These are phyloP conservation scores for Drosophila oshimai DNA, from an alignment of 1,140 invertebrate genomes.

Conservation along the genomic window DNA sequence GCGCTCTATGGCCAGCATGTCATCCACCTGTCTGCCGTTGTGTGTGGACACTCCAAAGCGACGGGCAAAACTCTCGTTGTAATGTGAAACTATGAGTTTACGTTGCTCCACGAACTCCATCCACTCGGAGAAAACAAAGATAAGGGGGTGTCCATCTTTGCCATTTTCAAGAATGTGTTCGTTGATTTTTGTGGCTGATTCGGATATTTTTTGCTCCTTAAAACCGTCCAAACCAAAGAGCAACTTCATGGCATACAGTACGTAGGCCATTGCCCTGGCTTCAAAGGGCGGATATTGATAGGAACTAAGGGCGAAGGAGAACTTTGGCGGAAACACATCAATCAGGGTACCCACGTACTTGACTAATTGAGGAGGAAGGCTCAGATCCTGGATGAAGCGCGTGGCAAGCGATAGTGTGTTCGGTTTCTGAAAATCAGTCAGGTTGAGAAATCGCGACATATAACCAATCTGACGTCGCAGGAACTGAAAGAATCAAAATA, in stretches of 20 bases:
- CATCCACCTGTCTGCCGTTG: conserved; percentile 35
- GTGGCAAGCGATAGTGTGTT: conserved; percentile 83
- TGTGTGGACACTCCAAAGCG: conserved; percentile 44
- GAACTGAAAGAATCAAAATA: conserved; percentile 7
- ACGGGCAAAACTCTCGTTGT: conserved; percentile 84
- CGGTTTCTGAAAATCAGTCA: conserved; percentile 80
- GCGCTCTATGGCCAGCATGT: conserved; percentile 45
- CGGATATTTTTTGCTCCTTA: conserved; percentile 85
- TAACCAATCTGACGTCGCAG: conserved; percentile 25
- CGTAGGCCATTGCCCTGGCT: conserved; percentile 85
- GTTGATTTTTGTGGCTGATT: conserved; percentile 83
- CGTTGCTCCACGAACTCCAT: conserved; percentile 86
- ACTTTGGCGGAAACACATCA: conserved; percentile 80
- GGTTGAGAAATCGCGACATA: conserved; percentile 53
- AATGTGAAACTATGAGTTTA: conserved; percentile 83
- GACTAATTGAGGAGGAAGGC: conserved; percentile 83
- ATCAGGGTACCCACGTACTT: conserved; percentile 73
- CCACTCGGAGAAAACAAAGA: conserved; percentile 87
- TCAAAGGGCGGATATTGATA: conserved; percentile 84
- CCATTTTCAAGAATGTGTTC: conserved; percentile 3
- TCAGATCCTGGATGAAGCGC: conserved; percentile 85
- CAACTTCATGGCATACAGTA: conserved; percentile 86
- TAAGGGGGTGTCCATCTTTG: conserved; percentile 41
- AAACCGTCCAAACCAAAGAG: conserved; percentile 86
- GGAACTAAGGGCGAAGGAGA: conserved; percentile 52